phyloP scores from a whole-genome alignment of 2,113 vertebrate genomes.

The Chamaea fasciata region DNA sequence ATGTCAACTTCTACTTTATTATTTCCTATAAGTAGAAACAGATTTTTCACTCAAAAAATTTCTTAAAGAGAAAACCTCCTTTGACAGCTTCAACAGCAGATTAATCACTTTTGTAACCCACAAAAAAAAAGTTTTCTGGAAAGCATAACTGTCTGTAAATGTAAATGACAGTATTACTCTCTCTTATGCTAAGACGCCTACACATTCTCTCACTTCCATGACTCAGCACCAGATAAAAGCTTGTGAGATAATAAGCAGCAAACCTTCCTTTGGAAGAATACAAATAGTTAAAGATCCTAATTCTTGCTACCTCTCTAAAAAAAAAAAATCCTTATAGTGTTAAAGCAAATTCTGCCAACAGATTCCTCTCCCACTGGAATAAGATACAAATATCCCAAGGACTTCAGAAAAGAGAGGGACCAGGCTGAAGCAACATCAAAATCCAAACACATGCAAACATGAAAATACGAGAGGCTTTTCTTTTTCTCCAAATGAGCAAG shows the following conservation, averaged over 20 bases:
- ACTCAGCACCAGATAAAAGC: conserved; percentile 74
- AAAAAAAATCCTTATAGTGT: background rate
- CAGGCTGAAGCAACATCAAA: background rate
- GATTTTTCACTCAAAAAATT: conserved; percentile 47
- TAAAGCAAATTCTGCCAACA: conserved; percentile 6
- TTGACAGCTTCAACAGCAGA: conserved; percentile 70
- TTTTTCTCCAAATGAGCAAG: conserved; percentile 46
- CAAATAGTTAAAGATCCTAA: background rate
- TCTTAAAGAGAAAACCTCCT: conserved; percentile 68
- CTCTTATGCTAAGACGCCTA: conserved; percentile 71
- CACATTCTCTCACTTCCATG: conserved; percentile 76
- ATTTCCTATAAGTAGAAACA: conserved; percentile 63
- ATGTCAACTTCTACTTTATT: conserved; percentile 34
- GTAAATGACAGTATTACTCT: conserved; percentile 73
- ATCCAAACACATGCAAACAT: conserved; percentile 29
- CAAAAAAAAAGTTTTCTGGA: conserved; percentile 75
- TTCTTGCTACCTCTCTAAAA: background rate
- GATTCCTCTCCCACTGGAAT: background rate
- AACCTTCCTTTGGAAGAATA: conserved; percentile 55
- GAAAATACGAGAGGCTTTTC: background rate
- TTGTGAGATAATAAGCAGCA: conserved; percentile 59
- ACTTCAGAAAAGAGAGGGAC: background rate
- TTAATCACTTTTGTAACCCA: conserved; percentile 74
- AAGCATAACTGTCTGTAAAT: conserved; percentile 76
- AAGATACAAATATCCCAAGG: background rate